phyloP scores from a whole-genome alignment of 2,797 vertebrate species.

The Pangasius macronema region DNA sequence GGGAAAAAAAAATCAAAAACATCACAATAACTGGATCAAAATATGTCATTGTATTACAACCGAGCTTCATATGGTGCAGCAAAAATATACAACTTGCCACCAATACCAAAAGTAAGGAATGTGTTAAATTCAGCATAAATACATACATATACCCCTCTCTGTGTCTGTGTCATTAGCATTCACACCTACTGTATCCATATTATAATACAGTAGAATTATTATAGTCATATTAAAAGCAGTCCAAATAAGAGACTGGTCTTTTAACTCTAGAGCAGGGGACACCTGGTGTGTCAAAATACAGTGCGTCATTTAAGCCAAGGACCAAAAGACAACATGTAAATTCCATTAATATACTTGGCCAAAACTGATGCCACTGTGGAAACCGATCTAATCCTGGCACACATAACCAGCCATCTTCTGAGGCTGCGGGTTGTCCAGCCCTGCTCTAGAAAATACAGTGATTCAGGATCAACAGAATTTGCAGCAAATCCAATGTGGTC shows the following conservation, averaged over 20 bases:
- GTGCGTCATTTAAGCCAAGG: background rate
- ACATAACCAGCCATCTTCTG: background rate
- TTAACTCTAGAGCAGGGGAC: background rate
- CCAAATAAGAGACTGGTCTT: background rate
- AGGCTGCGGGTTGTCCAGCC: background rate
- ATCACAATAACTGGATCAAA: constrained; percentile 17
- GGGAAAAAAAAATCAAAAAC: background rate
- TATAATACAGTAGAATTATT: background rate
- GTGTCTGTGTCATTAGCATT: constrained; percentile 2
- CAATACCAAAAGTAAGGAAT: constrained; percentile 33
- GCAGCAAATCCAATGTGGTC: background rate
- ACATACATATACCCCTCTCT: background rate
- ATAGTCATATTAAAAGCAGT: constrained; percentile 1
- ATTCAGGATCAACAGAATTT: constrained; percentile 1
- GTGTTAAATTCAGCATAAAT: constrained; percentile 30
- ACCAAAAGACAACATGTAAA: background rate
- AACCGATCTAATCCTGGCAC: background rate
- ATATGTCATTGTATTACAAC: constrained; percentile 8
- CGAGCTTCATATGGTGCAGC: constrained; percentile 31
- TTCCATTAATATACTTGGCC: background rate
- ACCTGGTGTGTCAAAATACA: background rate
- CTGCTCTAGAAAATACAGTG: constrained; percentile 3
- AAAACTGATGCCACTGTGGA: background rate
- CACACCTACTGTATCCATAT: background rate
- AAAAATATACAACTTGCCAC: constrained; percentile 45